A percentile compares a stretch with the other conserved stretches of the same genome.
phyloP scores from a whole-genome alignment of 1,140 invertebrate genomes.

The Rhyzopertha dominica region DNA sequence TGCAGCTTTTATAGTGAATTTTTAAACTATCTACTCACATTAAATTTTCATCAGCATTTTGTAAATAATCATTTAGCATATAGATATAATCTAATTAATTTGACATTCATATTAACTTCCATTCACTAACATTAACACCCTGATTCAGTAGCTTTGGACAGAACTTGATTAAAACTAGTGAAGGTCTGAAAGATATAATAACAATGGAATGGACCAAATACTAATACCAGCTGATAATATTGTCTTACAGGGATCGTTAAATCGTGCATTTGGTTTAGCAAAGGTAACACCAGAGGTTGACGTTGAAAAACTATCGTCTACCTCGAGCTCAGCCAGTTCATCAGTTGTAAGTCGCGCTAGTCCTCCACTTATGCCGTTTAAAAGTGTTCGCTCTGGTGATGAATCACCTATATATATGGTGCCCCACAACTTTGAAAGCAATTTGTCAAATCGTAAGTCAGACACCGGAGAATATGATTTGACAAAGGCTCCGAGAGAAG shows the following conservation, averaged over 20 bases:
- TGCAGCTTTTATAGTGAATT: no score
- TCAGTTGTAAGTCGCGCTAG: constrained; percentile 49
- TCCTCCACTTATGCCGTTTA: constrained; percentile 43
- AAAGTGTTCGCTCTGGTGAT: constrained; percentile 24
- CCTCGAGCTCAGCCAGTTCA: constrained; percentile 53
- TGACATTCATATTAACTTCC: no score
- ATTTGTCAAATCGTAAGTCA: neutral
- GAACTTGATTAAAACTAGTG: no score
- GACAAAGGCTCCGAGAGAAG: no score
- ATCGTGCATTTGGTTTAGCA: constrained; percentile 60
- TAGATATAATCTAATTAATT: no score
- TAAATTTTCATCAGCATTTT: no score
- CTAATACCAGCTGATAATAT: no score
- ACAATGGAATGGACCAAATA: constrained; percentile 45
- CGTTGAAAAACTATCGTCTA: constrained; percentile 47
- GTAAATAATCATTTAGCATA: no score
- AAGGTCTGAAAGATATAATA: constrained; percentile 42
- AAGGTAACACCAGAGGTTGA: constrained; percentile 46
- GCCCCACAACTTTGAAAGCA: neutral
- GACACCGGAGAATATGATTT: no score
- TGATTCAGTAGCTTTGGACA: no score
- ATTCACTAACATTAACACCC: no score
- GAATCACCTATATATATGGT: constrained; percentile 38
- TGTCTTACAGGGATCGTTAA: constrained; percentile 61
- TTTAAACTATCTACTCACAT: no score